Conservation (phyloP, 1,140 invertebrate species). For the Riptortus pedestris region DNA sequence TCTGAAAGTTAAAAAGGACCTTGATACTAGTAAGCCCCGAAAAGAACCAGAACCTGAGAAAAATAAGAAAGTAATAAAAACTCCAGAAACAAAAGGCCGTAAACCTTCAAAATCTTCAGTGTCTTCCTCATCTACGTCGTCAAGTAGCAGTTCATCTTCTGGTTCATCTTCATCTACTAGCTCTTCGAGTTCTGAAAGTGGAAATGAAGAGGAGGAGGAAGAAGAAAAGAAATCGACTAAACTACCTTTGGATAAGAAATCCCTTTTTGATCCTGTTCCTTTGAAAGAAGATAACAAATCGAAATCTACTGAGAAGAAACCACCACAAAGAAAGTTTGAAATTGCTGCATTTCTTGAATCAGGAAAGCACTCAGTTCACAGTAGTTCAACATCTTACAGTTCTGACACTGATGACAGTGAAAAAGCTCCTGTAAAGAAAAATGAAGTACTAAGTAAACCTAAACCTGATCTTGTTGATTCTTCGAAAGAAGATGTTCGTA, state of each 20-base stretch:
- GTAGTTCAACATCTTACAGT: conserved; percentile 34
- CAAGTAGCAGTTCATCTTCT: conserved; percentile 39
- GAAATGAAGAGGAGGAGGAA: conserved; percentile 37
- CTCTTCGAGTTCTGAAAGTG: conserved; percentile 43
- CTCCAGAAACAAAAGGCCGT: conserved; percentile 25
- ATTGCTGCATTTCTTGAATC: conserved; percentile 52
- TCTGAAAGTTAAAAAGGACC: conserved; percentile 26
- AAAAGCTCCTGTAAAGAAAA: conserved; percentile 28
- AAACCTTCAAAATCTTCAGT: conserved; percentile 34
- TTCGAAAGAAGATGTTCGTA: conserved; percentile 13
- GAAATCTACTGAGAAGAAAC: conserved; percentile 28
- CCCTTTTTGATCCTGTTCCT: conserved; percentile 28
- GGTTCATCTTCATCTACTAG: conserved; percentile 41
- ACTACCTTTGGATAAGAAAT: conserved; percentile 32
- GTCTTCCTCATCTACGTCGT: conserved; percentile 37
- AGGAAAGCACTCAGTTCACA: conserved; percentile 37
- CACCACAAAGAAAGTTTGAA: conserved; percentile 28
- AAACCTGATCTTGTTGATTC: conserved; percentile 7
- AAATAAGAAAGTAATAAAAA: conserved; percentile 26
- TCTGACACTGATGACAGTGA: conserved; percentile 31
- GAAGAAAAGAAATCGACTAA: conserved; percentile 37
- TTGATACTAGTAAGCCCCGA: conserved; percentile 28
- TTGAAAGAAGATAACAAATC: conserved; percentile 25
- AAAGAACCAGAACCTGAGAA: conserved; percentile 31
- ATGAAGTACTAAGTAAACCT: not conserved